phyloP scores from a whole-genome alignment of 2,888 invertebrate species.

The Ischnura elegans region DNA sequence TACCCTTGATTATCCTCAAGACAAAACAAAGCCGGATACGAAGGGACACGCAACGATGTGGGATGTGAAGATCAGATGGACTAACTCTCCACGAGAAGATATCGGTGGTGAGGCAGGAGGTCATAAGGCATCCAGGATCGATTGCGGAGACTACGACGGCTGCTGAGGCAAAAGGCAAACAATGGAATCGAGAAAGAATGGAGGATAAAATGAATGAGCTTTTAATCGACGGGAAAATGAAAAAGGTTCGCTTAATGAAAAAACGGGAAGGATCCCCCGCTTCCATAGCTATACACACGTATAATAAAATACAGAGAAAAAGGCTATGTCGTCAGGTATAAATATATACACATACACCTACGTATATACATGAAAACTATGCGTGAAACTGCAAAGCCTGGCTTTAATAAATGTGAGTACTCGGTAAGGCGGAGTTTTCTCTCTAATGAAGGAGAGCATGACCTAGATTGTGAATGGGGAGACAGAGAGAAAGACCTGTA shows the following conservation, averaged over 20 bases:
- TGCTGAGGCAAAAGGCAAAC: neutral
- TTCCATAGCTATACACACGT: neutral
- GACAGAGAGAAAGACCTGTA: neutral
- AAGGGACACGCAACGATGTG: too few relatives aligned
- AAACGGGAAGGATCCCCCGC: neutral
- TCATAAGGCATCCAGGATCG: neutral
- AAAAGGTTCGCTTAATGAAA: neutral
- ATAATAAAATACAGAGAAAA: neutral
- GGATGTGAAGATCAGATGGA: too few relatives aligned
- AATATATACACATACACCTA: too few relatives aligned
- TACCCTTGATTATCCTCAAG: too few relatives aligned
- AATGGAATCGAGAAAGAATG: neutral
- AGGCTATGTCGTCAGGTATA: neutral
- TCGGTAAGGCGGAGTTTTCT: neutral
- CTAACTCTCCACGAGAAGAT: too few relatives aligned
- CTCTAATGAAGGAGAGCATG: neutral
- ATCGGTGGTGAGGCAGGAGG: neutral
- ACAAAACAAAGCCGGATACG: too few relatives aligned
- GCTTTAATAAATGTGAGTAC: neutral
- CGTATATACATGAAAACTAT: neutral
- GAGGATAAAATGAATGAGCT: neutral
- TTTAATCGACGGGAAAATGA: slow-evolving; percentile 27
- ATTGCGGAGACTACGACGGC: too few relatives aligned
- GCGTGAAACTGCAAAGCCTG: neutral
- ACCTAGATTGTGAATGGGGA: neutral